Evolutionary conservation across 2,113 vertebrate species (phyloP).

Genomic region (Platysternon megacephalum): DNA sequence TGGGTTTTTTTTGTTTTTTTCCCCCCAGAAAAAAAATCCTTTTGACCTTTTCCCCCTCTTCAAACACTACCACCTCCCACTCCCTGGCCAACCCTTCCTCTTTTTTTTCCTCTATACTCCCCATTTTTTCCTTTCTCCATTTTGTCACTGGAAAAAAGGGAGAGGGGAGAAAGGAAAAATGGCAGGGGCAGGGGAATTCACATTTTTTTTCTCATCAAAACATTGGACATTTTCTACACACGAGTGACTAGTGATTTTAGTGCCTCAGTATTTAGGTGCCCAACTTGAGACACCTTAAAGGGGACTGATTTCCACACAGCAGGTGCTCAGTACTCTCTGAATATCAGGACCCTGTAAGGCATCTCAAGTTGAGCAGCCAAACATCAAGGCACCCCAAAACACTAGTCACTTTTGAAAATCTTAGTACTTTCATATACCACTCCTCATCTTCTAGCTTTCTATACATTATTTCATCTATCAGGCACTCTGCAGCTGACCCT

Average conservation of each 20-base stretch:
- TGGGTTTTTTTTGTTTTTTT: background rate
- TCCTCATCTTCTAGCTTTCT: background rate
- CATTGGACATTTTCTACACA: background rate
- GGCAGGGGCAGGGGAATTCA: background rate
- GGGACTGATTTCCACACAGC: background rate
- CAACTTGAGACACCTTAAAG: background rate
- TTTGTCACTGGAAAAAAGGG: background rate
- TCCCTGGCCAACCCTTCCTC: background rate
- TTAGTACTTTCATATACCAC: background rate
- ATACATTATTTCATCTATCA: background rate
- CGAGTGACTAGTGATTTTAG: background rate
- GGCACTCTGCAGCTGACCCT: background rate
- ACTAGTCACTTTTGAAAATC: background rate
- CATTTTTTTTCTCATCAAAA: background rate
- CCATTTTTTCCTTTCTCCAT: background rate
- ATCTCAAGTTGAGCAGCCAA: background rate
- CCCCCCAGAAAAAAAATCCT: background rate
- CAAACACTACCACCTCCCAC: background rate
- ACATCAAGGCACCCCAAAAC: background rate
- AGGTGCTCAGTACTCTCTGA: background rate
- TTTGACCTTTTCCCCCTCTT: background rate
- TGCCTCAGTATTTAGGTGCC: background rate
- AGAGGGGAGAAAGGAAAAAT: background rate
- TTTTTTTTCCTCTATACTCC: background rate
- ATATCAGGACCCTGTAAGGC: background rate